Percentiles rank a stretch among this genome's conserved stretches.
Evolutionary conservation across 2,113 vertebrate genomes (phyloP).

Genomic region (Ictidomys tridecemlineatus): DNA sequence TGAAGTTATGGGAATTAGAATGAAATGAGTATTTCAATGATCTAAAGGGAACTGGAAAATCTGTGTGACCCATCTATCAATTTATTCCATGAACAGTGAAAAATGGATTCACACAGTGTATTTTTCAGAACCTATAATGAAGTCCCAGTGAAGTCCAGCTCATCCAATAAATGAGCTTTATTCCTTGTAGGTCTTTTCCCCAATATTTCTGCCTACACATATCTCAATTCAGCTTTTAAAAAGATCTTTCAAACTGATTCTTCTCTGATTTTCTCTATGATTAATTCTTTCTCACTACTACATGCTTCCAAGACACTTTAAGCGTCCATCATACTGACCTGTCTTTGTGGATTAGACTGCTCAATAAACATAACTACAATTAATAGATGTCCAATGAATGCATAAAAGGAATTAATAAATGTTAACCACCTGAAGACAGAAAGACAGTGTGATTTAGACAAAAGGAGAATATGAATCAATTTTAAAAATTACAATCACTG

Average conservation of each 20-base stretch:
- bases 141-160: not conserved
- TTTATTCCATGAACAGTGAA: not conserved
- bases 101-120: not conserved
- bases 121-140: not conserved
- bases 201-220: not conserved
- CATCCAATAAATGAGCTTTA: not conserved
- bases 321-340: not conserved
- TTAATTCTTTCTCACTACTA: not conserved
- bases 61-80: not conserved
- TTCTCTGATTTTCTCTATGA: not conserved
- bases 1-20: not conserved
- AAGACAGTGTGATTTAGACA: not conserved
- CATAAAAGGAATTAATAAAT: not conserved
- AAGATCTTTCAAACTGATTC: not conserved
- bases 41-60: not conserved
- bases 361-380: slow-evolving; percentile 14
- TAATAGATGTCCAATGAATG: not conserved
- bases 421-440: not conserved
- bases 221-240: slow-evolving; percentile 22
- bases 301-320: not conserved
- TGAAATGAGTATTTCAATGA: not conserved
- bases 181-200: not conserved
- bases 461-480: not conserved
- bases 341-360: not conserved
- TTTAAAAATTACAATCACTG: not conserved